Evolutionary conservation across 2,888 invertebrate genomes (phyloP).

Genomic region (Meganola albula): DNA sequence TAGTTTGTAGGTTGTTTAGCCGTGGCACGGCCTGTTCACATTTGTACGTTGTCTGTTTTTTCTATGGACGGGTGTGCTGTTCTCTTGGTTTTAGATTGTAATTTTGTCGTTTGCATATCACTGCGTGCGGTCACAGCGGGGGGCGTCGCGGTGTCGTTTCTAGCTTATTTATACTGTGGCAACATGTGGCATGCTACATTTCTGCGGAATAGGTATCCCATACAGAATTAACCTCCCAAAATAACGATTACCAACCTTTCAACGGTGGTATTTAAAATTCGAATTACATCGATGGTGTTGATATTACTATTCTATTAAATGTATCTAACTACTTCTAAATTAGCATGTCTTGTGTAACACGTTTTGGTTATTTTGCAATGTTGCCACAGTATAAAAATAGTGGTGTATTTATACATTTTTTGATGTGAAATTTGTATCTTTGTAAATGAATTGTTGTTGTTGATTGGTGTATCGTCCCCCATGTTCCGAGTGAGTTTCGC

Average conservation of each 20-base stretch:
- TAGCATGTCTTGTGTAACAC: too few relatives aligned
- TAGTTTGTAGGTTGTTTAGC: constrained; percentile 62
- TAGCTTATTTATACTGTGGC: too few relatives aligned
- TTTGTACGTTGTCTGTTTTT: constrained; percentile 38
- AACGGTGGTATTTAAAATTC: too few relatives aligned
- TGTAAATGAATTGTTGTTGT: constrained; percentile 57
- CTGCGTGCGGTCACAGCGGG: constrained; percentile 48
- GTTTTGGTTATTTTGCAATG: too few relatives aligned
- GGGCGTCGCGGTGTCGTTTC: constrained; percentile 37
- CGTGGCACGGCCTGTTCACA: constrained; percentile 41
- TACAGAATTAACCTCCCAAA: too few relatives aligned
- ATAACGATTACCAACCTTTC: too few relatives aligned
- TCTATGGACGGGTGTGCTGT: constrained; percentile 36
- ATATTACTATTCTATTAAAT: too few relatives aligned
- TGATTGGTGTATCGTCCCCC: constrained; percentile 46
- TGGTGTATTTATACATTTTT: constrained; percentile 45
- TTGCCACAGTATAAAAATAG: constrained; percentile 22
- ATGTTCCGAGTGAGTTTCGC: constrained; percentile 60
- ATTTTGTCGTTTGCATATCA: constrained; percentile 66
- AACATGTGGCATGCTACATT: too few relatives aligned
- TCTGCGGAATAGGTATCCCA: too few relatives aligned
- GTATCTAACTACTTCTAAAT: too few relatives aligned
- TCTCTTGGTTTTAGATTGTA: constrained; percentile 50
- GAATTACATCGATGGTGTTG: too few relatives aligned
- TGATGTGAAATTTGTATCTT: constrained; percentile 57